Percentiles rank a stretch among this genome's conserved stretches.
Evolutionary conservation across 2,797 vertebrate genomes (phyloP).

Genomic region (Galagoides demidoff): DNA sequence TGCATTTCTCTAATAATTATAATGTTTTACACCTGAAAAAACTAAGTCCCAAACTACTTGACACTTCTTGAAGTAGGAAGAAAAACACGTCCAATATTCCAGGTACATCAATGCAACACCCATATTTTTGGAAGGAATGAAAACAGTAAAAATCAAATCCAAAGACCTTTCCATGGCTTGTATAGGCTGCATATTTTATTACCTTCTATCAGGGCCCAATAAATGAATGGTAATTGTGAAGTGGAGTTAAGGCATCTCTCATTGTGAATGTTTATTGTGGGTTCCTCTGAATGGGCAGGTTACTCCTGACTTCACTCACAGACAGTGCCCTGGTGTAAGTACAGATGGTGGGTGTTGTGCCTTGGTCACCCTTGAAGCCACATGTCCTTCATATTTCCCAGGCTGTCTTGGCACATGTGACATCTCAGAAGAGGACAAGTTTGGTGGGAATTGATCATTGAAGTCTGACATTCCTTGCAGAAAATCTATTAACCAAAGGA

Average conservation of each 20-base stretch:
- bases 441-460: neutral
- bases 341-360: rapidly evolving
- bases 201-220: neutral
- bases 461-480: neutral
- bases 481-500: neutral
- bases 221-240: neutral
- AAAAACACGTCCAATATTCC: neutral
- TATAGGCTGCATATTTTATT: neutral
- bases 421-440: neutral
- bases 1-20: too few species aligned
- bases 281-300: neutral
- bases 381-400: neutral
- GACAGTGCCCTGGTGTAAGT: rapidly evolving
- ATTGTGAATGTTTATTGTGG: neutral
- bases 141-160: neutral
- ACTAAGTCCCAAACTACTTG: neutral
- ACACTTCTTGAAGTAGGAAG: neutral
- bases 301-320: neutral
- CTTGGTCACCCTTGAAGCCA: neutral
- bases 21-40: neutral
- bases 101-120: neutral
- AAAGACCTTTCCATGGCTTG: neutral
- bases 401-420: neutral
- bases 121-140: neutral
- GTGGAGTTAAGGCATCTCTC: neutral